Percentiles rank a stretch among this genome's conserved stretches.
phyloP scores from a whole-genome alignment of 2,888 invertebrate genomes.

The Panzeria rudis region DNA sequence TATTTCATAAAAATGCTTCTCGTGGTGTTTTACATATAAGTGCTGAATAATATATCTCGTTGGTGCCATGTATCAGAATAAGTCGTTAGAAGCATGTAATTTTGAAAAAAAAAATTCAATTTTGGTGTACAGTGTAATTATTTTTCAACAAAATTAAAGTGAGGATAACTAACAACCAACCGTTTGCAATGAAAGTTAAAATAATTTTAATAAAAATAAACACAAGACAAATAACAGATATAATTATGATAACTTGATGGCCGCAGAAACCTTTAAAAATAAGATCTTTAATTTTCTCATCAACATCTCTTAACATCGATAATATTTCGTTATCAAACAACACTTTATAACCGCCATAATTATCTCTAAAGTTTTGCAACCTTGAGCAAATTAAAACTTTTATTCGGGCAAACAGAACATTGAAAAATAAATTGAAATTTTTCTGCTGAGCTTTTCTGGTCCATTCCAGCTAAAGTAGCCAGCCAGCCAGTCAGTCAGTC shows the following conservation, averaged over 20 bases:
- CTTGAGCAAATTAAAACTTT: not conserved
- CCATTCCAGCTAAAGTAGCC: not conserved
- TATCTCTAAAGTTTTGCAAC: no score
- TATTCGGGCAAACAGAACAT: conserved; percentile 6
- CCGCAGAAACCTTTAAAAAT: not conserved
- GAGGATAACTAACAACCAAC: no score
- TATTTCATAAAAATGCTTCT: no score
- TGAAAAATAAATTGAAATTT: not conserved
- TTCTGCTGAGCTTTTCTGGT: not conserved
- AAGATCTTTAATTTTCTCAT: not conserved
- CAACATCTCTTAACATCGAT: not conserved
- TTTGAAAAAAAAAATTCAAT: no score
- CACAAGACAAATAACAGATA: not conserved
- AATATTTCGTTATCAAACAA: not conserved
- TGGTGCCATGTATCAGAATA: no score
- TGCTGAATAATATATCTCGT: no score
- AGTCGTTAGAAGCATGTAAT: no score
- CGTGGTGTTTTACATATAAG: no score
- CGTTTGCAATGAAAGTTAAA: not conserved
- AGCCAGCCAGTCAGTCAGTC: not conserved
- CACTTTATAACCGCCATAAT: not conserved
- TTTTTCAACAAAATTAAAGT: not conserved
- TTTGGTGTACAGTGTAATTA: no score
- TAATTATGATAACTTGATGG: no score
- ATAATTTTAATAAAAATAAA: not conserved